Evolutionary conservation across 2,113 vertebrate species (phyloP).

Genomic region (Aphyosemion australe): DNA sequence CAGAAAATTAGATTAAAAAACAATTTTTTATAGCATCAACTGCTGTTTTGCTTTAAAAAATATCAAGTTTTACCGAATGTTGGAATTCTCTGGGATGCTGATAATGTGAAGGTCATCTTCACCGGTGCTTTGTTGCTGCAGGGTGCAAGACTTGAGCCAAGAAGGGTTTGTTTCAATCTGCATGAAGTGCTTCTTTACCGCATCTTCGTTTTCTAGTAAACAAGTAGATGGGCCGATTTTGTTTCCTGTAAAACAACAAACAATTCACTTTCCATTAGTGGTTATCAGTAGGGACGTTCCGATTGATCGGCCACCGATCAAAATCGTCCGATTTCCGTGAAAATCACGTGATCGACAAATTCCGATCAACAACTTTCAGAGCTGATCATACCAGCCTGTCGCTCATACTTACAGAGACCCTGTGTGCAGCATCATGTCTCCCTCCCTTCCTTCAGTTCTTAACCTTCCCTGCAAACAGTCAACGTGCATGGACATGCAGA

Average conservation of each 20-base stretch:
- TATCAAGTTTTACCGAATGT: slow-evolving; percentile 56
- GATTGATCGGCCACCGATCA: too few relatives aligned
- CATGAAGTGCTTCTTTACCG: slow-evolving; percentile 55
- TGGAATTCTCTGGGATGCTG: slow-evolving; percentile 72
- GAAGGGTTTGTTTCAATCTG: accelerated
- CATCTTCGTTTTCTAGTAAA: slow-evolving; percentile 47
- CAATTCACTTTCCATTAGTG: not conserved
- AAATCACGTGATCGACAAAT: too few relatives aligned
- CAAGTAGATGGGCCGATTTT: slow-evolving; percentile 42
- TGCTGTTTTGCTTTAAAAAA: not conserved
- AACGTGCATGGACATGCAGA: too few relatives aligned
- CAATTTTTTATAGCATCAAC: not conserved
- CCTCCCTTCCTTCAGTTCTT: too few relatives aligned
- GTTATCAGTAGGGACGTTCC: not conserved
- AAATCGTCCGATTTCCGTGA: too few relatives aligned
- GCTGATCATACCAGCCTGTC: too few relatives aligned
- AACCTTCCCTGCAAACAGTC: too few relatives aligned
- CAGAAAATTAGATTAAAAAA: not conserved
- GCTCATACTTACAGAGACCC: too few relatives aligned
- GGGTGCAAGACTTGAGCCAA: slow-evolving; percentile 56
- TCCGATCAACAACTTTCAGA: too few relatives aligned
- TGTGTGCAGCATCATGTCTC: too few relatives aligned
- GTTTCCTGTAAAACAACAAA: slow-evolving; percentile 52
- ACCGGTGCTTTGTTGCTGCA: not conserved
- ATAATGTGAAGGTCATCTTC: slow-evolving; percentile 71